These are phyloP conservation scores for Gopherus evgoodei DNA, from an alignment of 2,113 vertebrate species.

Conservation along the genomic window DNA sequence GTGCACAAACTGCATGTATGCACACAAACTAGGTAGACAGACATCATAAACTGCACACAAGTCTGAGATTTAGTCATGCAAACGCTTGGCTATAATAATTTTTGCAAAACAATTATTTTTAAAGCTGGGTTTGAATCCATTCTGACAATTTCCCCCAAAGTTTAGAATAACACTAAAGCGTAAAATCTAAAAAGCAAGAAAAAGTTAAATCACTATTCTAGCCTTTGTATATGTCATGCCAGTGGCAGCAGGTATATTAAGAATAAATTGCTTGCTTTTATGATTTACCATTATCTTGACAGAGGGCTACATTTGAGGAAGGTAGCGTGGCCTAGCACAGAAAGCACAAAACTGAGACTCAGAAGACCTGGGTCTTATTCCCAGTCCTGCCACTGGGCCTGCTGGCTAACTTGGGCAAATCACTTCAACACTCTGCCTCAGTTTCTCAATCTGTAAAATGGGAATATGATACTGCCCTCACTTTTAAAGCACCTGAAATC, in stretches of 20 bases:
- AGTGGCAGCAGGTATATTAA: background rate
- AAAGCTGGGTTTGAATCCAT: background rate
- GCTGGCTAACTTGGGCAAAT: background rate
- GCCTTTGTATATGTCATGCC: background rate
- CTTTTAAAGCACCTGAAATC: background rate
- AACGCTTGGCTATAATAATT: background rate
- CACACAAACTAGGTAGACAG: background rate
- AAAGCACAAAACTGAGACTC: background rate
- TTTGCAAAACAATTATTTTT: background rate
- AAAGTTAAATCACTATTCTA: background rate
- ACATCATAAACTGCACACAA: background rate
- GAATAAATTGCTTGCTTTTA: background rate
- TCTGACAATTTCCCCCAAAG: background rate
- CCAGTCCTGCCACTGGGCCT: background rate
- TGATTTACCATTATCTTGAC: background rate
- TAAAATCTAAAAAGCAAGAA: background rate
- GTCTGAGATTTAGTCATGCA: background rate
- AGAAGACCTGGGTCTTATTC: background rate
- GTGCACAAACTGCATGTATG: background rate
- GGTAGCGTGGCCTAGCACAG: background rate
- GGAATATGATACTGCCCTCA: background rate
- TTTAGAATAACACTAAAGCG: background rate
- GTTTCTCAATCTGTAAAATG: background rate
- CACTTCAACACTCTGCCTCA: background rate
- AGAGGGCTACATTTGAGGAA: background rate